Evolutionary conservation across 1,140 invertebrate species (phyloP), one percentile per base, ranked within the genome.

Genomic region (Leptestheria dahalacensis): DNA sequence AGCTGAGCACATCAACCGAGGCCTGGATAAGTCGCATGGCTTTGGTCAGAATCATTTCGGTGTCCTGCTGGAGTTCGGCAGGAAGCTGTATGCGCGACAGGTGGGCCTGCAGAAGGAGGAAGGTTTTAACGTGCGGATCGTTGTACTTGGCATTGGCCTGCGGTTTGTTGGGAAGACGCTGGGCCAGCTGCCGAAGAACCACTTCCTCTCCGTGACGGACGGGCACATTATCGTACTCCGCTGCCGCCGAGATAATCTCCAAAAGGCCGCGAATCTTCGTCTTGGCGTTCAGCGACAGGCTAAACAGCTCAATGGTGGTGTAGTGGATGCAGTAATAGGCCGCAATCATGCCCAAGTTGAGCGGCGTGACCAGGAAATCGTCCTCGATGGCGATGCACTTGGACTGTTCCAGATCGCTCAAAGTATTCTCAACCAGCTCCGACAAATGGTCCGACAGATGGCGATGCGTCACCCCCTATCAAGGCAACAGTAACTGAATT

Each of bases 261-360:
- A 99, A 74, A 0, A 99, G 75, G 33, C 94, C 94, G 24, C 93
- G 81, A 50, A 98, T 90, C 75, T 99, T 99, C 0, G 95, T 99
- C 75, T 98, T 99, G 62, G 80, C 90, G 54, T 94, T 97, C 3
- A 99, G 72, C 1, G 95, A 98, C 65, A 97, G 79, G 67, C 90
- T 95, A 77, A 99, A 99, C 60, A 99, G 74, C 73, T 99, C 86
- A 63, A 99, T 99, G 0, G 97, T 99, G 0, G 94, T 96, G 66
- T 99, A 99, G 73, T 98, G 97, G 64, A 99, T 99, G 70, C 99
- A 99, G 72, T 99, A 99, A 72, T 99, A 99, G 0, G 95, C 93
- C 1, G 96, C 95, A 72, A 99, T 99, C 93, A 99, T 99, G 62
- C 97, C 97, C 68, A 99, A 75, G 77, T 99, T 99, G 0, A 99